Evolutionary conservation across 2,888 invertebrate species (phyloP), one percentile per base, ranked within the genome.

Genomic region (Pseudococcus viburni): DNA sequence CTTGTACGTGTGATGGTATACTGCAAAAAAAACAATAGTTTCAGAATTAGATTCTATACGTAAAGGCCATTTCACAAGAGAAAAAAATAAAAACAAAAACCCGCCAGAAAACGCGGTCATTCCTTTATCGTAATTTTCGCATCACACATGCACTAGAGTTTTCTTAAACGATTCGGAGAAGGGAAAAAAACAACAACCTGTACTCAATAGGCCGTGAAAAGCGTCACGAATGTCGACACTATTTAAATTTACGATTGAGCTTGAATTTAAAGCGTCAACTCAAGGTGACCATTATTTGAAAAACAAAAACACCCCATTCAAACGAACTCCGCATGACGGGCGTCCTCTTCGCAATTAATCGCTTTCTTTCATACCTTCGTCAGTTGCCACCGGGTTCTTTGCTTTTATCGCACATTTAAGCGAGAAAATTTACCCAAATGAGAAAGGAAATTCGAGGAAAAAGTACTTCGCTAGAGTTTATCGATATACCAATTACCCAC

Each of bases 1-100:
- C 39, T 88, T 88, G 83, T 88, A 88, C 48, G 88, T 51, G 17
- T 88, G 88, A 55, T 88, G 88, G 39, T 88, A 88, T 17, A 88
- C 88, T 88, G 83, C 51, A 55, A 88, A 51, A 64, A 46, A 19
- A 83, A 42, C 26, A 68, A 68, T 68, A 9, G 8, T 5, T 42
- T 42, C 8, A 7, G 5, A 55, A 55, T 15, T 5, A 68, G 0
- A 68, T 0, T 7, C 8, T 7, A 68, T n/a, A n/a, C n/a, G 19
- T n/a, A 55, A 55, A 55, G n/a, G 26, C 9, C 9, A 68, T 26
- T 68, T 26, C 33, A 33, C 5, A 59, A 17, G n/a, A 17, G 15
- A 6, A 8, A 59, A n/a, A n/a, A 17, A n/a, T 7, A 59, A 59
- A 59, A n/a, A n/a, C 59, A 59, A 64, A 22, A 42, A 6, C 1